These are phyloP conservation scores for Pao palembangensis DNA, from an alignment of 2,113 vertebrate species.

Conservation along the genomic window DNA sequence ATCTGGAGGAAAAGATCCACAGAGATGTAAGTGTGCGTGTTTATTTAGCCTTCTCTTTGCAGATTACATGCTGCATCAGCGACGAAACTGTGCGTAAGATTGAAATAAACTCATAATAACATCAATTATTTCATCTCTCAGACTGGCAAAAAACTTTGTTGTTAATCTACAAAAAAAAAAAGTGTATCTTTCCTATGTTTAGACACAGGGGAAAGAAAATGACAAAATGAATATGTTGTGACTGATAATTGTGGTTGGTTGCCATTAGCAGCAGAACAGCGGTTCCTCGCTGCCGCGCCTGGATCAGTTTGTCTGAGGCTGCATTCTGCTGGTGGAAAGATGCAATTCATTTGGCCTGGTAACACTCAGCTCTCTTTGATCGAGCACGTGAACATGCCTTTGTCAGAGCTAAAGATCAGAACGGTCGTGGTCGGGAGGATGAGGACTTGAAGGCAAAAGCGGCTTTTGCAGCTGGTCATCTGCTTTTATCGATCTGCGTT, in stretches of 20 bases:
- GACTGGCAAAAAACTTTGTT: too few relatives aligned
- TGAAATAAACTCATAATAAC: too few relatives aligned
- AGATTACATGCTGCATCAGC: too few relatives aligned
- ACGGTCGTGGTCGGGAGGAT: constrained; percentile 15
- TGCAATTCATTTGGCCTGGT: constrained; percentile 59
- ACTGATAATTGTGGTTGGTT: constrained; percentile 72
- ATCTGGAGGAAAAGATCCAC: constrained; percentile 96
- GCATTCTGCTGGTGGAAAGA: constrained; percentile 45
- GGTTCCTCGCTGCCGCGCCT: constrained; percentile 51
- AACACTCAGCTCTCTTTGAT: constrained; percentile 51
- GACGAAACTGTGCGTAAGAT: too few relatives aligned
- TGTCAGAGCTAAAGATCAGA: constrained; percentile 37
- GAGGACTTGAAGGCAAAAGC: constrained; percentile 32
- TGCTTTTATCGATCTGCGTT: constrained; percentile 34
- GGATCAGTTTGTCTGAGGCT: constrained; percentile 56
- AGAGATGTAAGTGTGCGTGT: constrained; percentile 65
- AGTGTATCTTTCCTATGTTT: too few relatives aligned
- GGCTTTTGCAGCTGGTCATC: constrained; percentile 16
- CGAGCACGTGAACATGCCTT: constrained; percentile 31
- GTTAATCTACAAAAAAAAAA: too few relatives aligned
- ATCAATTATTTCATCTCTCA: too few relatives aligned
- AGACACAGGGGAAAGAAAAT: constrained; percentile 25
- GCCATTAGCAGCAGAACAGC: constrained; percentile 54
- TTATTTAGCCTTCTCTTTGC: too few relatives aligned
- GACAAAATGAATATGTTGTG: constrained; percentile 59